Percentiles rank a stretch among this genome's conserved stretches.
These are phyloP conservation scores for Drosophila leontia DNA, from an alignment of 1,140 invertebrate genomes.

Conservation along the genomic window DNA sequence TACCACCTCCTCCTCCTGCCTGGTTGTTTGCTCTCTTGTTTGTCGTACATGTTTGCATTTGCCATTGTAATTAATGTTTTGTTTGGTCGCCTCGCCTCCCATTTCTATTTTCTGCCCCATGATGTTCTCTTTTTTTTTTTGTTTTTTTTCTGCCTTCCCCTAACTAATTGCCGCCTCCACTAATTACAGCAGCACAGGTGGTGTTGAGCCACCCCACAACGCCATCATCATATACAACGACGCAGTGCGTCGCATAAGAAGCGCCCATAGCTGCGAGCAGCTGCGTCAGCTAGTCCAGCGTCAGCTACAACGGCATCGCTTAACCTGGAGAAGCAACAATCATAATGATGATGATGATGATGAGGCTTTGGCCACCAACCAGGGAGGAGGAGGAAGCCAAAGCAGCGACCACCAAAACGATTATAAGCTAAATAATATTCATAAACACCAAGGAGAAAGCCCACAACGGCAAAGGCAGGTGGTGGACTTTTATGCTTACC, in stretches of 20 bases:
- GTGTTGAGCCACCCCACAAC: constrained; percentile 22
- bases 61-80: constrained; percentile 76
- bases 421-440: constrained; percentile 78
- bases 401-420: constrained; percentile 25
- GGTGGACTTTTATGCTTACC: constrained; percentile 63
- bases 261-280: constrained; percentile 59
- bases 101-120: constrained; percentile 32
- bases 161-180: constrained; percentile 41
- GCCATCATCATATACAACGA: constrained; percentile 71
- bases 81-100: constrained; percentile 31
- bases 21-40: constrained; percentile 24
- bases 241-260: constrained; percentile 66
- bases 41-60: constrained; percentile 50
- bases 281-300: constrained; percentile 66
- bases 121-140: not conserved
- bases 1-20: not conserved
- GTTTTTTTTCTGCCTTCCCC: not conserved
- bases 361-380: constrained; percentile 11
- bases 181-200: constrained; percentile 56
- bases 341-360: constrained; percentile 13
- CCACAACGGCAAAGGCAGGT: constrained; percentile 34
- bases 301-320: constrained; percentile 37
- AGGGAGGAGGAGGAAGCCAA: constrained; percentile 30
- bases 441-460: constrained; percentile 51
- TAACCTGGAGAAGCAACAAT: constrained; percentile 7